phyloP scores from a whole-genome alignment of 2,113 vertebrate genomes.

The Phyllopteryx taeniolatus region DNA sequence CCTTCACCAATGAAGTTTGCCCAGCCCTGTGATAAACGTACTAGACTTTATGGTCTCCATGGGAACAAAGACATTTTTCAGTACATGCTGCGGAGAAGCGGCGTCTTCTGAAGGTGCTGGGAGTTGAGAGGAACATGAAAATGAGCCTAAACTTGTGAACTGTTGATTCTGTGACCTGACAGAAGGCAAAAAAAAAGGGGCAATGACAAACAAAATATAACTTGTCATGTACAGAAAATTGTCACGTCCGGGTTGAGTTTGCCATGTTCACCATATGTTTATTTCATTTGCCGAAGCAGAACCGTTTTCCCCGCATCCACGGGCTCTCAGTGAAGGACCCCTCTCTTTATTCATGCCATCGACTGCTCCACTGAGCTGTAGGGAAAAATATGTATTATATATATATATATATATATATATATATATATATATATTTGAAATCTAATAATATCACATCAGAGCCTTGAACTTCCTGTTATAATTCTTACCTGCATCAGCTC shows the following conservation, averaged over 20 bases:
- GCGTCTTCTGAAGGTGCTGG: conserved; percentile 18
- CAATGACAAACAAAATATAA: background rate
- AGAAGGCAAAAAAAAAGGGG: background rate
- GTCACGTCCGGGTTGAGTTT: background rate
- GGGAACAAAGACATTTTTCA: conserved; percentile 78
- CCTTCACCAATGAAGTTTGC: background rate
- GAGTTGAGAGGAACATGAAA: conserved; percentile 3
- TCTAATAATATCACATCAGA: background rate
- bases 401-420: too few relatives aligned
- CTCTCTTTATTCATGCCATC: conserved; percentile 7
- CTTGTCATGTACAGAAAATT: background rate
- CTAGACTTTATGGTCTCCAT: conserved; percentile 78
- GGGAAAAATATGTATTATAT: background rate
- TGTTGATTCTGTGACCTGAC: conserved; percentile 40
- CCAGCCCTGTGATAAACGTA: conserved; percentile 49
- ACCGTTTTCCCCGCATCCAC: conserved; percentile 39
- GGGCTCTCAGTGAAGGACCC: conserved; percentile 28
- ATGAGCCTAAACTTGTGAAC: conserved; percentile 17
- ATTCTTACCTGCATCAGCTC: conserved; percentile 60
- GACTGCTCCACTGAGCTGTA: conserved; percentile 43
- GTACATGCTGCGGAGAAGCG: conserved; percentile 30
- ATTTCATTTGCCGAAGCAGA: conserved; percentile 13
- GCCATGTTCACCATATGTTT: conserved; percentile 28
- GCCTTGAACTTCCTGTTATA: background rate
- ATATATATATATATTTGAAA: too few relatives aligned